Evolutionary conservation across 2,113 vertebrate genomes (phyloP).

Genomic region (Gavia stellata): DNA sequence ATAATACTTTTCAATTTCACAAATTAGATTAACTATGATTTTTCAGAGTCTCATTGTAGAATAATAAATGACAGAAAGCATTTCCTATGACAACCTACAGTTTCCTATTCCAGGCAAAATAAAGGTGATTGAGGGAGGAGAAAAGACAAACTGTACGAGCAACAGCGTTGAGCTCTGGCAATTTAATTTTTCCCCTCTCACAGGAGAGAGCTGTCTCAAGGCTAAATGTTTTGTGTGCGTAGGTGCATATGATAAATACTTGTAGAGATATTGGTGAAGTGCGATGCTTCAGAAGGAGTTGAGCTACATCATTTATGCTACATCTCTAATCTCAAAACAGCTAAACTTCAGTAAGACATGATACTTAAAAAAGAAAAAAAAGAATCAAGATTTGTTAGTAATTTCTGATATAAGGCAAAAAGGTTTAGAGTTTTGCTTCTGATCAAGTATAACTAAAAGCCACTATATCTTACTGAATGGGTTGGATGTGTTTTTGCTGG

Average conservation of each 20-base stretch:
- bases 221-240: neutral
- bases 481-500: neutral
- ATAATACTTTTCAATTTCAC: neutral
- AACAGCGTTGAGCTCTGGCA: neutral
- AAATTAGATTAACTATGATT: neutral
- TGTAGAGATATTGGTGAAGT: neutral
- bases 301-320: neutral
- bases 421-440: neutral
- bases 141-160: neutral
- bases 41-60: neutral
- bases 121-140: neutral
- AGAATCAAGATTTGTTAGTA: neutral
- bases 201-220: constrained; percentile 9
- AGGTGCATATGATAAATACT: neutral
- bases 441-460: neutral
- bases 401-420: neutral
- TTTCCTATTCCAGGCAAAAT: neutral
- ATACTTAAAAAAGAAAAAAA: neutral
- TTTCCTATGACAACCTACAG: neutral
- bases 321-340: neutral
- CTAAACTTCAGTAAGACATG: neutral
- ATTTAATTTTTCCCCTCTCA: neutral
- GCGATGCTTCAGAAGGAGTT: neutral
- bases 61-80: neutral
- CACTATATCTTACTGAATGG: neutral